Percentiles rank a stretch among this genome's conserved stretches.
These are phyloP conservation scores for Cryptus viduatorius DNA, from an alignment of 2,888 invertebrate species.

Conservation along the genomic window DNA sequence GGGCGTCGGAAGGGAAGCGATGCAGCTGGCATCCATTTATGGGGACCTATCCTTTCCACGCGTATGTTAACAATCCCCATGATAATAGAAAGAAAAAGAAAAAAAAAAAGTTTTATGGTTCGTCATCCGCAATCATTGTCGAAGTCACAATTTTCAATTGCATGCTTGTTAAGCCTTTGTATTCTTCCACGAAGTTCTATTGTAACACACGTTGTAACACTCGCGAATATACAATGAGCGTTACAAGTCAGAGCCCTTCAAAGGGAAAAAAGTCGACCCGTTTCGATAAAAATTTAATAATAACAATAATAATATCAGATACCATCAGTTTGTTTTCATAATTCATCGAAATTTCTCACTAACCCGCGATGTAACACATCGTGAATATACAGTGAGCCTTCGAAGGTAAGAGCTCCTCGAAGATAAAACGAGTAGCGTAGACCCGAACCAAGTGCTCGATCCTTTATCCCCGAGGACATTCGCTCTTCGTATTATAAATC, in stretches of 20 bases:
- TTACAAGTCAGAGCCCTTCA: neutral
- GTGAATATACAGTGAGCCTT: neutral
- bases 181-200: constrained; percentile 28
- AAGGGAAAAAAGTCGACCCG: neutral
- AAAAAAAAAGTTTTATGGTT: constrained; percentile 28
- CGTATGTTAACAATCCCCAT: constrained; percentile 33
- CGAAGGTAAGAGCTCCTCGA: neutral
- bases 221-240: neutral
- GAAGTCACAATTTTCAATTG: constrained; percentile 60
- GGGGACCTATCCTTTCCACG: constrained; percentile 36
- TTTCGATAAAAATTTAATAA: too few species aligned
- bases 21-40: constrained; percentile 72
- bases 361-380: too few species aligned
- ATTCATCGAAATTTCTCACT: too few species aligned
- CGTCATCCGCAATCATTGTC: constrained; percentile 55
- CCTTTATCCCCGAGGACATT: constrained; percentile 22
- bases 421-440: neutral
- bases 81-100: constrained; percentile 49
- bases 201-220: neutral
- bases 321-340: too few species aligned
- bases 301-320: too few species aligned
- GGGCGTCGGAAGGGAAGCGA: constrained; percentile 64
- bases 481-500: constrained; percentile 32
- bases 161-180: constrained; percentile 55
- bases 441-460: constrained; percentile 14